Evolutionary conservation across 2,113 vertebrate genomes (phyloP), one percentile per base, ranked within the genome.

Genomic region (Sinocyclocheilus anshuiensis): DNA sequence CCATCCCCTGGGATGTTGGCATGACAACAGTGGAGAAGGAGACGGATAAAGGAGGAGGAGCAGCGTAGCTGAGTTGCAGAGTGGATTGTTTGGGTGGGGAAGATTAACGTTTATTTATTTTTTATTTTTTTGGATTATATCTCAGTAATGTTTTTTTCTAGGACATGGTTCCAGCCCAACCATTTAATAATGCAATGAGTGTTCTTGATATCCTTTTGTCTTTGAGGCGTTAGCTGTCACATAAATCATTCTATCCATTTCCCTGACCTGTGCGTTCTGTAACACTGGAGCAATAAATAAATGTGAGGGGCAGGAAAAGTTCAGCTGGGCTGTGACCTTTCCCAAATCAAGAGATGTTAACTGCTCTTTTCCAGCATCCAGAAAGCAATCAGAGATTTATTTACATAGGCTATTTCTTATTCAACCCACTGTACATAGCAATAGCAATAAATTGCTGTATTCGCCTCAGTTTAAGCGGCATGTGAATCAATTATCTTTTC

Each of bases 1-100:
- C 86, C 86, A 91, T 94, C 96, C 96, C 96, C 88, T 65, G 95
- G 94, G 95, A 96, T 91, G 93, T 92, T 94, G 95, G 95, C 91
- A 93, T 81, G 95, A 88, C 94, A 95, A 94, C 84, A 88, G 92
- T 69, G 72, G 92, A 89, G 89, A 79, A 90, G 50, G 84, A 82
- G 72, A 87, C 1, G 53, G 85, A 79, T 82, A 61, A 42, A 36
- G 77, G 29, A 84, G 75, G 86, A 88, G 77, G 85, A 85, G 61
- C 8, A 45, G 9, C 22, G 84, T 84, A 90, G 77, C 82, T 29
- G 79, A 84, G 88, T 84, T 0, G 72, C 90, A 86, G 91, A 80
- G 80, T 65, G 79, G 77, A 90, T 84, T 65, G 67, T 84, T 81
- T 29, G 42, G 42, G 18, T 26, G 42, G 76, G 57, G 71, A 2